Base-by-base conservation (phyloP, 2,888 invertebrate genomes). In the Dryococelus australis region DNA sequence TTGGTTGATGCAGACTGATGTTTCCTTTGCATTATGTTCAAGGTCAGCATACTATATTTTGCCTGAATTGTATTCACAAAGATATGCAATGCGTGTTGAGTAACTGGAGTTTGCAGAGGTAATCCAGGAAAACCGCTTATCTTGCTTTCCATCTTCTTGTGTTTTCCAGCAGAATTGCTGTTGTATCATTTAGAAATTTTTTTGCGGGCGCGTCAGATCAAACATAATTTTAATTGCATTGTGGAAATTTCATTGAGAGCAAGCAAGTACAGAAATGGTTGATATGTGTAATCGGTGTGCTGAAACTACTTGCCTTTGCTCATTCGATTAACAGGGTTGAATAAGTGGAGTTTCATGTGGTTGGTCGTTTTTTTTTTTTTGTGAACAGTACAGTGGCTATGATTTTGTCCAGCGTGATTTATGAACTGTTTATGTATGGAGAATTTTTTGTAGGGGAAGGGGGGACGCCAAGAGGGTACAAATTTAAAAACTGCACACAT, bases 401-500 rank as follows among this genome's bases (percentile, higher is more conserved):
- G 20, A 8, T 65, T 24, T 10, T n/a, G 16, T 65, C 65, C 1
- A 65, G 65, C 8, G 65, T 65, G 8, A 65, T 65, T 8, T 24
- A 65, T 24, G 65, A 20, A 65, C 24, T 65, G 65, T 20, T 65
- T 9, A 65, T 24, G n/a, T 65, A 65, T 65, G 65, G 2, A 24
- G 65, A 24, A 24, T 65, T 65, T n/a, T n/a, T n/a, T n/a, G n/a
- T 2, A 65, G n/a, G 13, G 10, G 65, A 16, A 65, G 65, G n/a
- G 16, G 16, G n/a, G 35, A 35, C 65, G 6, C 65, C 6, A 16
- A 24, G 65, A n/a, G 65, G 65, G 65, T n/a, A 65, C 4, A 65
- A 65, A 65, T 65, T 65, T 24, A 65, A 65, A 65, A n/a, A 65
- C 65, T 65, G 65, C 65, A 65, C 65, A 65, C 65, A 65, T 65